Evolutionary conservation across 2,888 invertebrate genomes (phyloP), one percentile per base, ranked within the genome.

Genomic region (Cephus nigrinus): DNA sequence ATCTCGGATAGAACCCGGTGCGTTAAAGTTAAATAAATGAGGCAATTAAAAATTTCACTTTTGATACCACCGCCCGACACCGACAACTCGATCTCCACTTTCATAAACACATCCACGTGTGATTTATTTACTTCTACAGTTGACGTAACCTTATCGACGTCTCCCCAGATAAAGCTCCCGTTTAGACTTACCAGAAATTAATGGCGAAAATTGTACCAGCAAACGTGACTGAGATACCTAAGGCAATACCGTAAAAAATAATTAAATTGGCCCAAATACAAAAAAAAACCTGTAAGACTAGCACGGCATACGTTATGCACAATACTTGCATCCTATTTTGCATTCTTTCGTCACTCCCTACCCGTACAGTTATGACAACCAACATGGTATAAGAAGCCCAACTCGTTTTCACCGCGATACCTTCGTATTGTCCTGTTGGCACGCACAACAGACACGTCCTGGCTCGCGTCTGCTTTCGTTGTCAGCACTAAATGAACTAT

Each of bases 401-500:
- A 68, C 34, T 68, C 34, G 35, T 55, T 30, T 76, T 73, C 72
- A 32, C 77, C 69, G 69, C 5, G 55, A 55, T 55, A 55, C 55
- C 55, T 55, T 55, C 15, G 71, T 30, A 71, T 71, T 23, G 33
- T 30, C 71, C 32, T 32, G 71, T 71, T 71, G 23, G 23, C 71
- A 34, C 71, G 33, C 71, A 75, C 78, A 75, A 23, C 69, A 75
- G 72, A 78, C 78, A 75, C 78, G 75, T 71, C 68, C 68, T 68
- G 76, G 77, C 68, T 76, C 76, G 84, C 78, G 80, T 81, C 85
- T 82, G 85, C 86, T 84, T 84, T 83, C 85, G 83, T 80, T 88
- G 88, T 88, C 88, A 88, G 85, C 85, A 87, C 86, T 88, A 88
- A 88, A 88, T 88, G 88, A 88, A 88, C 88, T 88, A 88, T 88